Evolutionary conservation across 2,888 invertebrate species (phyloP), one percentile per base, ranked within the genome.

Genomic region (Cantharis nigra): DNA sequence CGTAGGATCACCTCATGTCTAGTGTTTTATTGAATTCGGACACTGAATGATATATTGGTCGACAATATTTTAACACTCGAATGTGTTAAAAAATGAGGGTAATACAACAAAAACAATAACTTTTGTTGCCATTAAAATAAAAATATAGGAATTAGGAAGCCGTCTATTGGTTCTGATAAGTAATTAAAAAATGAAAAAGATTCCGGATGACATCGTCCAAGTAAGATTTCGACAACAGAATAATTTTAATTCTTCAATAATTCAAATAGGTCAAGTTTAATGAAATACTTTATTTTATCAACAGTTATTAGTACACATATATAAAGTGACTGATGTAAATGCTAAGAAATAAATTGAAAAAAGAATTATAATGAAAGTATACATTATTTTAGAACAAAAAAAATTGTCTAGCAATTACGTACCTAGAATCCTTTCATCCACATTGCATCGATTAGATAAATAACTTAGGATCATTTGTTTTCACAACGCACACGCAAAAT

Each of bases 261-360:
- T n/a, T n/a, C n/a, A 2, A 5, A 7, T 2, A n/a, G n/a, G 49
- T 49, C n/a, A 63, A 20, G n/a, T 71, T 33, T 74, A 72, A 72
- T 72, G 72, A 75, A 75, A 75, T 72, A 75, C 64, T 78, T 78
- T 69, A 62, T 74, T 77, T 75, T 74, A 74, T 77, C 75, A 78
- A 78, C 78, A 78, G 49, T 49, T 49, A 72, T 78, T 78, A 78
- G 72, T 78, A 78, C 78, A 78, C 65, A 78, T 72, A 75, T 67
- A 75, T 75, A 75, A 71, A 78, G 70, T 72, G 78, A 75, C 72
- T 63, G 70, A 49, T 62, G 69, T 72, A 49, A 49, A 33, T 70
- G 49, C 49, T 49, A 49, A 49, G 49, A 49, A 49, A n/a, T 49
- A 49, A 49, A 49, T 3, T 13, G 7, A 49, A n/a, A 26, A 49